Evolutionary conservation across 30 jellyfish, hydroid and myxozoan genomes (phyloP).

Genomic region (Hydractinia symbiolongicarpus): DNA sequence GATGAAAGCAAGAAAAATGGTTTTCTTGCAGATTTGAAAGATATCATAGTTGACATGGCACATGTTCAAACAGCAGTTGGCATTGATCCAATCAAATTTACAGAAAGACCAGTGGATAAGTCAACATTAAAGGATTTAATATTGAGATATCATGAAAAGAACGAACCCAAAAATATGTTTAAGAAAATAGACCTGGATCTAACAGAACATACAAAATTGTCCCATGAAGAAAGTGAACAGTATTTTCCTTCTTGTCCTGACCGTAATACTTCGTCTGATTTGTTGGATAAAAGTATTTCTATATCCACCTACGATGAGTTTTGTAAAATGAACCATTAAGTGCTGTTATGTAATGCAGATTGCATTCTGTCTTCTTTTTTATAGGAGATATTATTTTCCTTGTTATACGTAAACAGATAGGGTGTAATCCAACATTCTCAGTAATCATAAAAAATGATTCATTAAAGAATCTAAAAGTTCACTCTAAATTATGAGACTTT

Average conservation of each 20-base stretch:
- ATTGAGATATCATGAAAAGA: slow-evolving; percentile 3
- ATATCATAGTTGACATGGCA: background rate
- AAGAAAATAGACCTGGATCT: slow-evolving; percentile 6
- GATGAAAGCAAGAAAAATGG: background rate
- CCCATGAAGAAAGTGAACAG: background rate
- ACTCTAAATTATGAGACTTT: too few species aligned
- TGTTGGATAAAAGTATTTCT: too few species aligned
- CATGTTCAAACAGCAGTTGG: slow-evolving; percentile 9
- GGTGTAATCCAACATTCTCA: too few species aligned
- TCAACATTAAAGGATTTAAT: background rate
- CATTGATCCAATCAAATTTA: slow-evolving; percentile 5
- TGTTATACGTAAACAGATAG: too few species aligned
- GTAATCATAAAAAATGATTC: too few species aligned
- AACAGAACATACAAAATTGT: background rate
- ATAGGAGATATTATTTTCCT: too few species aligned
- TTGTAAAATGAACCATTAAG: too few species aligned
- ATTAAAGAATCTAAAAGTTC: too few species aligned
- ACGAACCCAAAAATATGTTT: background rate
- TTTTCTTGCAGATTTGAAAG: slow-evolving; percentile 9
- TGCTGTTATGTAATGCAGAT: too few species aligned
- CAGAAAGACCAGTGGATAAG: background rate
- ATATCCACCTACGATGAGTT: too few species aligned
- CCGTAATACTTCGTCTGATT: too few species aligned
- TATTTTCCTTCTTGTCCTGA: background rate
- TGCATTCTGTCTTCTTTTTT: too few species aligned